These are phyloP conservation scores for Bicyclus anynana DNA, from an alignment of 1,140 invertebrate genomes.

Conservation along the genomic window DNA sequence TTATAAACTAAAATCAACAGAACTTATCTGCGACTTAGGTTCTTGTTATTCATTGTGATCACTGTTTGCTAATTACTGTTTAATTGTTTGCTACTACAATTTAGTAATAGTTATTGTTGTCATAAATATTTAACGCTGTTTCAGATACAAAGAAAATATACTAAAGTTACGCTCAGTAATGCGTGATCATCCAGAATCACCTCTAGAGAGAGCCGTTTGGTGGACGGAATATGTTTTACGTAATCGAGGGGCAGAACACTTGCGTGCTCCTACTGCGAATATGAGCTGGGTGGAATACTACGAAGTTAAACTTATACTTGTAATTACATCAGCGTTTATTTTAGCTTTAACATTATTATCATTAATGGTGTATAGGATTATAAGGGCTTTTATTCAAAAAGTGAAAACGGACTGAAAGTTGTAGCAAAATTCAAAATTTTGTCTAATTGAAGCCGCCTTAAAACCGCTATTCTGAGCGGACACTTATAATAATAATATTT, in stretches of 20 bases:
- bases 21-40: too few relatives aligned
- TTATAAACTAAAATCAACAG: too few relatives aligned
- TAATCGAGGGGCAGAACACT: slow-evolving; percentile 71
- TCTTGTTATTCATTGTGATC: too few relatives aligned
- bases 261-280: slow-evolving; percentile 40
- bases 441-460: too few relatives aligned
- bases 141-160: slow-evolving; percentile 43
- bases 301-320: slow-evolving; percentile 16
- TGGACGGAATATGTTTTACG: slow-evolving; percentile 74
- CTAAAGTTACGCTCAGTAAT: slow-evolving; percentile 46
- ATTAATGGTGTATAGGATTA: neutral
- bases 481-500: too few relatives aligned
- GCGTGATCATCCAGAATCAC: slow-evolving; percentile 62
- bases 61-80: too few relatives aligned
- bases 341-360: neutral
- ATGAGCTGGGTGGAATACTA: slow-evolving; percentile 23
- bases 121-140: neutral
- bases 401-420: neutral
- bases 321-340: neutral
- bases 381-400: neutral
- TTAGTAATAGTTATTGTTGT: too few relatives aligned
- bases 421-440: too few relatives aligned
- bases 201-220: slow-evolving; percentile 69
- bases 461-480: too few relatives aligned
- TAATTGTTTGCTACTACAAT: too few relatives aligned